Evolutionary conservation across 2,797 vertebrate species (phyloP).

Genomic region (Babyrousa celebensis): DNA sequence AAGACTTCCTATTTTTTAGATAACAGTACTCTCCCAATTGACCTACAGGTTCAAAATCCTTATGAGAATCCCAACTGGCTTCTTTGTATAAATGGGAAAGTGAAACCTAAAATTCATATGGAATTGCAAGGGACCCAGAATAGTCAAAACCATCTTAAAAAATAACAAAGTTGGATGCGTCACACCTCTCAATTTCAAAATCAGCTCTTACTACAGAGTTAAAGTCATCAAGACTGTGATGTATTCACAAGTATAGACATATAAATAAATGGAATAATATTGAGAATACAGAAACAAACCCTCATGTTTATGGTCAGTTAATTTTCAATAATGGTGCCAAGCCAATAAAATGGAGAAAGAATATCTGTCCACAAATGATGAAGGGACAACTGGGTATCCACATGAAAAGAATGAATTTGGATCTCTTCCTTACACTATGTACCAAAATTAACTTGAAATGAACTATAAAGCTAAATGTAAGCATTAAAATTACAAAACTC

Average conservation of each 20-base stretch:
- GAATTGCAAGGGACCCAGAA: constrained; percentile 5
- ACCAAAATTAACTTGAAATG: constrained; percentile 47
- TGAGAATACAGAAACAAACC: constrained; percentile 54
- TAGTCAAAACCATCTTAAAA: constrained; percentile 57
- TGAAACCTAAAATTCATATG: constrained; percentile 49
- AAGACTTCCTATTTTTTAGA: constrained; percentile 60
- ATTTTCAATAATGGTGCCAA: constrained; percentile 47
- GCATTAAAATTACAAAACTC: constrained; percentile 54
- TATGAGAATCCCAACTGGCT: constrained; percentile 19
- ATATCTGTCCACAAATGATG: constrained; percentile 55
- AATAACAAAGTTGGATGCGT: constrained; percentile 26
- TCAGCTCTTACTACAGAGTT: background rate
- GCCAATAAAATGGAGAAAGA: constrained; percentile 46
- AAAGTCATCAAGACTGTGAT: background rate
- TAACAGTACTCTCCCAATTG: background rate
- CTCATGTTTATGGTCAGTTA: constrained; percentile 27
- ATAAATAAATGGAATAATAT: constrained; percentile 46
- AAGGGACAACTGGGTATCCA: constrained; percentile 19
- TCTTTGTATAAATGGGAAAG: constrained; percentile 52
- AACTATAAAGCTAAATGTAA: constrained; percentile 36
- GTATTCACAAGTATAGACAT: background rate
- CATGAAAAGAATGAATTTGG: constrained; percentile 13
- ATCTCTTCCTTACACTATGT: background rate
- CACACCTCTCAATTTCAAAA: constrained; percentile 8
- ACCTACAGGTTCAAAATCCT: constrained; percentile 37